Percentiles rank a stretch among this genome's conserved stretches.
These are phyloP conservation scores for Macroglossus sobrinus DNA, from an alignment of 2,113 vertebrate genomes.

Conservation along the genomic window DNA sequence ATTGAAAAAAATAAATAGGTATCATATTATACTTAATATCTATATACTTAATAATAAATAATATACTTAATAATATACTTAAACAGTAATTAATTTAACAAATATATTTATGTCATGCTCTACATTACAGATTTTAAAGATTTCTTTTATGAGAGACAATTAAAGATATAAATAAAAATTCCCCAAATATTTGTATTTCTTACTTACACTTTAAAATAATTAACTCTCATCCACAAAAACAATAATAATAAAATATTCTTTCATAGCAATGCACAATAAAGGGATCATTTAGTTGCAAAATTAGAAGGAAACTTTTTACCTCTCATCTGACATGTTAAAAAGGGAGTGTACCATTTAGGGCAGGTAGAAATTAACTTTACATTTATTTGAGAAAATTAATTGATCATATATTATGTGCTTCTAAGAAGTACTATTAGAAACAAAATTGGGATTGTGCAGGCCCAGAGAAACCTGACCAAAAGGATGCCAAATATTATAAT, in stretches of 20 bases:
- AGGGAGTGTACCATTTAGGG: background rate
- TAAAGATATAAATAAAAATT: background rate
- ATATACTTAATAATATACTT: background rate
- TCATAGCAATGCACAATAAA: background rate
- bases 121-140: background rate
- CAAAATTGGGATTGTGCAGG: background rate
- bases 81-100: background rate
- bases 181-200: background rate
- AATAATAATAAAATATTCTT: background rate
- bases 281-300: background rate
- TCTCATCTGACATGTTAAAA: background rate
- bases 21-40: background rate
- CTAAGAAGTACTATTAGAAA: background rate
- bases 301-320: background rate
- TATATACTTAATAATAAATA: no score
- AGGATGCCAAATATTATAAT: background rate
- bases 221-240: background rate
- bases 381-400: background rate
- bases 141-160: background rate
- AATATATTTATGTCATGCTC: background rate
- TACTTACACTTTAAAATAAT: background rate
- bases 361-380: background rate
- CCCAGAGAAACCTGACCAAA: background rate
- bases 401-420: background rate
- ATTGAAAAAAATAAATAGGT: background rate